Evolutionary conservation across 2,113 vertebrate genomes (phyloP), one percentile per base, ranked within the genome.

Genomic region (Sander lucioperca): DNA sequence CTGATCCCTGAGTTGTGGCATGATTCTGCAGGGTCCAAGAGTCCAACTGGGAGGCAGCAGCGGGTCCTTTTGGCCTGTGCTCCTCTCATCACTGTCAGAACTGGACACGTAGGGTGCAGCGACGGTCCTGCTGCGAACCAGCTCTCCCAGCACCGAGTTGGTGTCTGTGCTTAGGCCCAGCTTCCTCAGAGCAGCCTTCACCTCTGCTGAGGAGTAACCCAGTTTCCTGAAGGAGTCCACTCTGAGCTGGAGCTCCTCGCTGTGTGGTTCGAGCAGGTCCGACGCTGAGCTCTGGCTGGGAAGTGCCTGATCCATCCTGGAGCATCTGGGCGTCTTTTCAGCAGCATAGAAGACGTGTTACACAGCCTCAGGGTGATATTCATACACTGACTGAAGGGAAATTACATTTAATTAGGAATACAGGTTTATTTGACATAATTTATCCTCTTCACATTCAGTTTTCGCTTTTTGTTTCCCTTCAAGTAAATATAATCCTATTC

Each of bases 221-320:
- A 99, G 94, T 80, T 99, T 99, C 43, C 97, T 96, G 92, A 99
- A 99, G 87, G 97, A 98, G 74, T 98, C 97, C 80, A 97, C 95
- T 85, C 94, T 96, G 89, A 96, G 93, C 90, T 95, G 97, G 79
- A 96, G 80, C 76, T 97, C 97, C 0, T 85, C 82, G 18, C 66
- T 82, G 43, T 92, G 79, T 43, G 81, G 21, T 59, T 92, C 91
- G 14, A 51, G 67, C 43, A 45, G 79, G 47, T 59, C 80, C 6
- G 65, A 39, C 7, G 2, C 61, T 36, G 66, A 77, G 66, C 67
- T 87, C 64, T 68, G 64, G 80, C 48, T 71, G 54, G 59, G 75
- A 63, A 74, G 79, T 62, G 59, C 58, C 56, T 76, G 72, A 45
- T 94, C 87, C 93, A 94, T 95, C 62, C 51, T 85, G 77, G 54